These are phyloP conservation scores for Octodon degus DNA, from an alignment of 2,113 vertebrate species.

Conservation along the genomic window DNA sequence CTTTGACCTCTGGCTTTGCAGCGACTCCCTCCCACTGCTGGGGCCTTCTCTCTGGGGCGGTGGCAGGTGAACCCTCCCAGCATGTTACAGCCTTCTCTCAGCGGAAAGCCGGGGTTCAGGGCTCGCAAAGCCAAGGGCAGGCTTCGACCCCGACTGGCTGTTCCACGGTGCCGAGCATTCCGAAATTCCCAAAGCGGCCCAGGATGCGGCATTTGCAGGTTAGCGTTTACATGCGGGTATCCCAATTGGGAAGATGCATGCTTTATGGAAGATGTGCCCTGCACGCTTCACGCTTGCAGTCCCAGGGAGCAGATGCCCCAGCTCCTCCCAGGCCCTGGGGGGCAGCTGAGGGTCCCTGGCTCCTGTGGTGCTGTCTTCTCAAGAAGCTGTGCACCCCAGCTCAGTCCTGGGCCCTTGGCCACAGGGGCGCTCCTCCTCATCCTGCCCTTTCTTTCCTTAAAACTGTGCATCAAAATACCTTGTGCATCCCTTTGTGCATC, in stretches of 20 bases:
- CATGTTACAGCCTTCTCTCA: accelerated
- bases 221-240: not conserved
- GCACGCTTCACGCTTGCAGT: accelerated
- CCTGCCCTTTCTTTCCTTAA: not conserved
- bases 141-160: not conserved
- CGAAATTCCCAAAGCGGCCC: not conserved
- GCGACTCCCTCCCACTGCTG: not conserved
- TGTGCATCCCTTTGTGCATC: not conserved
- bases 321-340: not conserved
- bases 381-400: not conserved
- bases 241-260: too few relatives aligned
- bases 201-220: not conserved
- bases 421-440: too few relatives aligned
- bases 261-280: not conserved
- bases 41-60: accelerated
- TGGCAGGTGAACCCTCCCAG: not conserved
- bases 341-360: not conserved
- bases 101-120: not conserved
- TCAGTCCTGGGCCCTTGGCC: not conserved
- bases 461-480: too few relatives aligned
- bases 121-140: not conserved
- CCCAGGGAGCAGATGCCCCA: not conserved
- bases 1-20: too few relatives aligned
- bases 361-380: not conserved
- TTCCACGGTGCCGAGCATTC: accelerated